These are phyloP conservation scores for Tenebrosternarchus preto DNA, from an alignment of 2,113 vertebrate genomes.

Conservation along the genomic window DNA sequence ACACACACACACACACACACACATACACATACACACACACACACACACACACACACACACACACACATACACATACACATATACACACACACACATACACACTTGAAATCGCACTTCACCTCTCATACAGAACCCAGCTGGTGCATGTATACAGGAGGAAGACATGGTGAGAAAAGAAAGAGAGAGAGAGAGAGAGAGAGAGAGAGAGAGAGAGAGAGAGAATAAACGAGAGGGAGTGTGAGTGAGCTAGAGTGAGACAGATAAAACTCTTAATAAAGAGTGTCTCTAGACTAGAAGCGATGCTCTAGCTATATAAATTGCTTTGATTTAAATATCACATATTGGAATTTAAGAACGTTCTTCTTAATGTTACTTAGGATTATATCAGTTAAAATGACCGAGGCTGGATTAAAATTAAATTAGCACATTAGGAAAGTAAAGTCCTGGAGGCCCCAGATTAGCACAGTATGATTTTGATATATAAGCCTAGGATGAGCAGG, in stretches of 20 bases:
- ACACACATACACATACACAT: constrained; percentile 31
- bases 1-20: constrained; percentile 26
- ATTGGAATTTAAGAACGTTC: neutral
- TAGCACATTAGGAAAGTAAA: neutral
- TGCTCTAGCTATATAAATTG: no score
- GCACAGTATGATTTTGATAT: neutral
- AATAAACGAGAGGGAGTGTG: neutral
- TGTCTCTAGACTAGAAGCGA: no score
- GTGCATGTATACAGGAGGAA: neutral
- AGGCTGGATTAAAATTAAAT: neutral
- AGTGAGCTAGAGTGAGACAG: neutral
- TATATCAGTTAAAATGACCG: neutral
- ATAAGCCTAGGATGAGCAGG: no score
- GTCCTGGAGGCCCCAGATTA: neutral
- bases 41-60: constrained; percentile 13
- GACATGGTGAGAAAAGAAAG: neutral
- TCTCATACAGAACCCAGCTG: neutral
- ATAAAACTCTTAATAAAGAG: neutral
- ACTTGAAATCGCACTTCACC: constrained; percentile 59
- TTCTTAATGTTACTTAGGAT: neutral
- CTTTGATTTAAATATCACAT: neutral
- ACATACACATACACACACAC: constrained; percentile 24
- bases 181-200: neutral
- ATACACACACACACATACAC: constrained; percentile 33
- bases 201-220: neutral